Conservation (phyloP, 2,113 vertebrate species). For the Colistium nudipinnis region DNA sequence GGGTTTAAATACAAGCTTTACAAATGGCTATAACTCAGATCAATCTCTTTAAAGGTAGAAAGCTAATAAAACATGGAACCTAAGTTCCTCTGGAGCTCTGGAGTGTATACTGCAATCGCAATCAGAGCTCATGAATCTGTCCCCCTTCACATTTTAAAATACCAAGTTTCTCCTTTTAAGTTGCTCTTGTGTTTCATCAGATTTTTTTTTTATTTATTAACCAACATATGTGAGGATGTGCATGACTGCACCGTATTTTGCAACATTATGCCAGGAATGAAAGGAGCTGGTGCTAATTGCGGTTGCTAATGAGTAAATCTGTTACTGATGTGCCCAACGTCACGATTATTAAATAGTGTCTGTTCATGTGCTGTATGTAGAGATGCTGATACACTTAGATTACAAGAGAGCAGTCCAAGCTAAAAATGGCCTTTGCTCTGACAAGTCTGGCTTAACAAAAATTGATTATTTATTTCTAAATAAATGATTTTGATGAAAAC, state of each 20-base stretch:
- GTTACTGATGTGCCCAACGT: slow-evolving; percentile 20
- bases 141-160: slow-evolving; percentile 1
- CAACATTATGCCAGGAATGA: slow-evolving; percentile 24
- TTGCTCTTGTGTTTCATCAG: slow-evolving; percentile 12
- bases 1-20: slow-evolving; percentile 6
- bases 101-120: slow-evolving; percentile 20
- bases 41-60: slow-evolving; percentile 25
- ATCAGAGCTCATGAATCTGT: slow-evolving; percentile 16
- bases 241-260: not conserved
- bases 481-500: no score
- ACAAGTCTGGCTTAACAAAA: not conserved
- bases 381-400: slow-evolving; percentile 13
- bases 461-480: not conserved
- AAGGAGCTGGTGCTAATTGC: slow-evolving; percentile 19
- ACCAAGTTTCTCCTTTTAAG: not conserved
- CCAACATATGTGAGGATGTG: not conserved
- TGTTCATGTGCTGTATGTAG: not conserved
- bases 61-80: slow-evolving; percentile 27
- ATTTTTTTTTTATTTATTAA: slow-evolving; percentile 14
- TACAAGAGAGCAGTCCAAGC: not conserved
- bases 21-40: slow-evolving; percentile 8
- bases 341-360: slow-evolving; percentile 4
- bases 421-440: not conserved
- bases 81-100: slow-evolving; percentile 28
- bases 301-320: slow-evolving; percentile 20